Evolutionary conservation across 2,797 vertebrate species (phyloP).

Genomic region (Oreortyx pictus): DNA sequence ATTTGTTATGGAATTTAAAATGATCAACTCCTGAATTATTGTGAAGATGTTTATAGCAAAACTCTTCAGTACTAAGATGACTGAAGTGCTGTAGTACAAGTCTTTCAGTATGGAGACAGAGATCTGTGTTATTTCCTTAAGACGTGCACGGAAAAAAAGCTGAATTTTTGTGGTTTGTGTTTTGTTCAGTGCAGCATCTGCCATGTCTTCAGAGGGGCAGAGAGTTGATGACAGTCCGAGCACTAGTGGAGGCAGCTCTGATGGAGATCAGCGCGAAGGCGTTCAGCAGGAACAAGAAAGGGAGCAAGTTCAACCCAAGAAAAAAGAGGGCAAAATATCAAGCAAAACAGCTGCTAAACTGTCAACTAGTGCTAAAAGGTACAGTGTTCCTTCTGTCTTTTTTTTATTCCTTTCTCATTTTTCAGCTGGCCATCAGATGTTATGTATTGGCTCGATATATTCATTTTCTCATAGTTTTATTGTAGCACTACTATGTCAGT

Average conservation of each 20-base stretch:
- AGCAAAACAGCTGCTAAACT: conserved; percentile 98
- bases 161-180: conserved; percentile 1
- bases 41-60: not conserved
- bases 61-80: not conserved
- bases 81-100: not conserved
- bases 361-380: conserved; percentile 99
- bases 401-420: not conserved
- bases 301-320: conserved; percentile 95
- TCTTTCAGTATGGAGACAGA: not conserved
- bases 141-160: not conserved
- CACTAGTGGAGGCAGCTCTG: conserved; percentile 98
- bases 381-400: not conserved
- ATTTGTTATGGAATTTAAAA: not conserved
- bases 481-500: not conserved
- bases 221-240: conserved; percentile 98
- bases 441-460: conserved; percentile 1
- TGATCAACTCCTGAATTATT: not conserved
- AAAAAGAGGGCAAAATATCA: conserved; percentile 99
- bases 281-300: conserved; percentile 93
- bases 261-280: conserved; percentile 94
- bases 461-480: conserved; percentile 32
- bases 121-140: not conserved
- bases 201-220: conserved; percentile 97
- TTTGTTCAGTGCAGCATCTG: conserved; percentile 76
- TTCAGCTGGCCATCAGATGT: not conserved